A percentile compares a stretch with the other conserved stretches of the same genome.
Conservation (phyloP, 2,797 vertebrate species). For the Phrynocephalus vlangalii region DNA sequence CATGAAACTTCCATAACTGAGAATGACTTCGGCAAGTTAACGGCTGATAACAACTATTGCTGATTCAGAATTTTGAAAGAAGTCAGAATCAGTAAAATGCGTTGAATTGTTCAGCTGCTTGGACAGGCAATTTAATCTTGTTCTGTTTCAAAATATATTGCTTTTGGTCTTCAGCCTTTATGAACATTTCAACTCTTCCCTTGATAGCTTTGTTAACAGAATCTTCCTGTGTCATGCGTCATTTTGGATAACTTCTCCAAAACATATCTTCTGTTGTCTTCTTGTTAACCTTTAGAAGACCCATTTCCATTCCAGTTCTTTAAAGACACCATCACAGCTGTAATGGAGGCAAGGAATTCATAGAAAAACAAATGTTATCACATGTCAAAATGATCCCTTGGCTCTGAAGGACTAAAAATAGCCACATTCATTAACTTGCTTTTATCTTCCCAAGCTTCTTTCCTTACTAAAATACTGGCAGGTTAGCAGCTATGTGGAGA, state of each 20-base stretch:
- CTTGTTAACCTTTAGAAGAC: neutral
- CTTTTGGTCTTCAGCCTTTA: slow-evolving; percentile 10
- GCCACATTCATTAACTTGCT: neutral
- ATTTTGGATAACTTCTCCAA: too few species aligned
- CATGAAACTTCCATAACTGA: neutral
- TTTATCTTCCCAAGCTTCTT: neutral
- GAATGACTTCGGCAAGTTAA: slow-evolving; percentile 12
- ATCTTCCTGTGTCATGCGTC: too few species aligned
- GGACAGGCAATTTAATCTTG: neutral
- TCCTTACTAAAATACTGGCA: neutral
- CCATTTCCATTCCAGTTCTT: neutral
- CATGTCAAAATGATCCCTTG: neutral
- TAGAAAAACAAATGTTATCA: neutral
- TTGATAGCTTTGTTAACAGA: too few species aligned
- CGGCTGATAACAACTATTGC: neutral
- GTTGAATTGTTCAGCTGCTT: neutral
- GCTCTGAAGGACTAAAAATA: neutral
- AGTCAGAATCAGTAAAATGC: neutral
- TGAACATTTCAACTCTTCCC: neutral
- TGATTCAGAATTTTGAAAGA: neutral
- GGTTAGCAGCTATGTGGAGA: too few species aligned
- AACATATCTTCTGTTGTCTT: too few species aligned
- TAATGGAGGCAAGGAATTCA: neutral
- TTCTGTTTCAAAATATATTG: slow-evolving; percentile 17
- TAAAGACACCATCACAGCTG: slow-evolving; percentile 5